Conservation (phyloP, 2,113 vertebrate species). For the Cyanistes caeruleus region DNA sequence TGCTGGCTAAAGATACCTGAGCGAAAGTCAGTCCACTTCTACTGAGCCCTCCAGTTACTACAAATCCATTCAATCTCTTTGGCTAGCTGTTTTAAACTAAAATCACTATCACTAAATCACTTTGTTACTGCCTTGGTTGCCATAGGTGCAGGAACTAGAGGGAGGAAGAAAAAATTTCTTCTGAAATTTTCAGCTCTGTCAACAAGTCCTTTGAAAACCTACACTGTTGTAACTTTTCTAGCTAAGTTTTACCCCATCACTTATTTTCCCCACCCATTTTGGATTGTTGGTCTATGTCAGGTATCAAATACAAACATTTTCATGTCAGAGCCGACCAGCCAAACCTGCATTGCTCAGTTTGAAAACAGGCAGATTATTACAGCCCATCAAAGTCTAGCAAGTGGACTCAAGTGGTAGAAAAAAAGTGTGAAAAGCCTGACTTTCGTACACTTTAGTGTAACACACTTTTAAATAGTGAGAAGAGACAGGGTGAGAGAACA, state of each 20-base stretch:
- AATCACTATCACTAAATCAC: not conserved
- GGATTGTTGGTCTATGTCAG: not conserved
- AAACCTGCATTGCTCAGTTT: not conserved
- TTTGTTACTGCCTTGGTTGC: not conserved
- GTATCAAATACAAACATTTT: not conserved
- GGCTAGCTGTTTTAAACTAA: not conserved
- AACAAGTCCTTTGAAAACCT: not conserved
- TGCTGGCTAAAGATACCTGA: not conserved
- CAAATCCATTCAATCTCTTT: not conserved
- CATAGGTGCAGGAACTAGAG: not conserved
- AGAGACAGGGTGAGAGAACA: not conserved
- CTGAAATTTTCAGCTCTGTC: not conserved
- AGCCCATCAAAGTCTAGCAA: not conserved
- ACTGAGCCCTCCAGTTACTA: not conserved
- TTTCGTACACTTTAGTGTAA: not conserved
- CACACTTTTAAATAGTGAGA: not conserved
- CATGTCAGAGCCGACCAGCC: not conserved
- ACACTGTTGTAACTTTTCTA: not conserved
- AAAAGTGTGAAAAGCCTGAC: not conserved
- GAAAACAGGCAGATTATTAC: not conserved
- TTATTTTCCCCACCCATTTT: not conserved
- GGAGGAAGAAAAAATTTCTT: not conserved
- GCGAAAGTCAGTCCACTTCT: not conserved
- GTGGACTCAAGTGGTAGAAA: fast-evolving
- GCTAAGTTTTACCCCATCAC: not conserved